These are phyloP conservation scores for Bruchidius siliquastri DNA, from an alignment of 2,888 invertebrate genomes.

Conservation along the genomic window DNA sequence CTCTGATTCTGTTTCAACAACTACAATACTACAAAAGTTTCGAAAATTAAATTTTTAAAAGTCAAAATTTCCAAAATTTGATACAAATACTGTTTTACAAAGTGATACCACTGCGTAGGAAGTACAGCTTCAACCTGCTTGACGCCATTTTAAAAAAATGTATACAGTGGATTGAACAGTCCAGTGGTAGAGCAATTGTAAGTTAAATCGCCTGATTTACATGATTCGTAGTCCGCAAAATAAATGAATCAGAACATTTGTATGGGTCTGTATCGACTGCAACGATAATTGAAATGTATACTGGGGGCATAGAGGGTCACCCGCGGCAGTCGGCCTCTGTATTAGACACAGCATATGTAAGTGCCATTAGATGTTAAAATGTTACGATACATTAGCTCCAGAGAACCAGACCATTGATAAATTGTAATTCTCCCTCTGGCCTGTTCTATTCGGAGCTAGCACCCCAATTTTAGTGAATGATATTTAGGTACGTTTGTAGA, in stretches of 20 bases:
- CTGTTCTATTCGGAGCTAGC: not conserved
- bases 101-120: no score
- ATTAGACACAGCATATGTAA: constrained; percentile 22
- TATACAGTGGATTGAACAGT: no score
- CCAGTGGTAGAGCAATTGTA: not conserved
- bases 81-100: no score
- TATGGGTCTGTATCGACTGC: not conserved
- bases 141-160: no score
- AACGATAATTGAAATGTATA: not conserved
- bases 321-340: not conserved
- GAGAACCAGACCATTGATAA: constrained; percentile 10
- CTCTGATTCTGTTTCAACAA: no score
- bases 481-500: not conserved
- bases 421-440: not conserved
- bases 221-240: not conserved
- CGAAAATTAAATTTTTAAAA: no score
- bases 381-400: constrained; percentile 25
- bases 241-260: not conserved
- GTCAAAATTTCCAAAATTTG: no score
- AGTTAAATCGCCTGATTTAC: not conserved
- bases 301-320: not conserved
- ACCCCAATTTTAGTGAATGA: not conserved
- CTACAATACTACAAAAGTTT: no score
- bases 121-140: no score
- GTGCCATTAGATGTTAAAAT: constrained; percentile 26